Conservation (phyloP, 2,888 invertebrate genomes). For the Ashinkailepas kermadecensis region DNA sequence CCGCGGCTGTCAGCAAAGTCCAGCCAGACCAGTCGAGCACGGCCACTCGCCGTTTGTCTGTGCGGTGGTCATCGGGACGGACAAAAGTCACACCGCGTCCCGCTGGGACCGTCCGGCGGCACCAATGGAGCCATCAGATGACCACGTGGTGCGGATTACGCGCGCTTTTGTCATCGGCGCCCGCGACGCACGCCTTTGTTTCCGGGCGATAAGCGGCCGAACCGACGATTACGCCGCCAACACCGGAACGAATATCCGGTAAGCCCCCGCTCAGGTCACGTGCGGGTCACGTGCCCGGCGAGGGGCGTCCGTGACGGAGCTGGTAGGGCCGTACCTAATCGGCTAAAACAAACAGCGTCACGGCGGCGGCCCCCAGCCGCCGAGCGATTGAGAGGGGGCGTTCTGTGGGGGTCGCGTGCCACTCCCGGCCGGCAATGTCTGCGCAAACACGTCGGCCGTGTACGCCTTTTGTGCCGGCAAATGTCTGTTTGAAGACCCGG, state of each 20-base stretch:
- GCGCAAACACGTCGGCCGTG: neutral
- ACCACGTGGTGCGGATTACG: neutral
- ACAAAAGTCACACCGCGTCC: too few species aligned
- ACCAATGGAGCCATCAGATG: constrained; percentile 5
- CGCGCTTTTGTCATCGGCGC: constrained; percentile 10
- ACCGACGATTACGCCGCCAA: constrained; percentile 15
- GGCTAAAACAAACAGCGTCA: neutral
- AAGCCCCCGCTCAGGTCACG: constrained; percentile 2
- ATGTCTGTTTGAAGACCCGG: neutral
- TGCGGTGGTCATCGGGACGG: too few species aligned
- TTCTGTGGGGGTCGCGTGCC: neutral
- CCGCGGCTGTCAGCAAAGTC: too few species aligned
- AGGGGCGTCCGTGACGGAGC: neutral
- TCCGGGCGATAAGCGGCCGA: constrained; percentile 11
- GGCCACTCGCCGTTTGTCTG: too few species aligned
- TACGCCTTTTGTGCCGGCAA: neutral
- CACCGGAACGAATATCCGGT: constrained; percentile 1
- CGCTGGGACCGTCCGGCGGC: too few species aligned
- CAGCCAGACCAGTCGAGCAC: too few species aligned
- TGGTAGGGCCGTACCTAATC: neutral
- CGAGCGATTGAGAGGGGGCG: neutral
- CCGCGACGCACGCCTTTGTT: constrained; percentile 10
- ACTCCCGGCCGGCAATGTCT: neutral
- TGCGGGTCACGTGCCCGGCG: neutral
- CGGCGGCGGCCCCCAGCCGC: neutral